Evolutionary conservation across 2,888 invertebrate species (phyloP), one percentile per base, ranked within the genome.

Genomic region (Diaperis boleti): DNA sequence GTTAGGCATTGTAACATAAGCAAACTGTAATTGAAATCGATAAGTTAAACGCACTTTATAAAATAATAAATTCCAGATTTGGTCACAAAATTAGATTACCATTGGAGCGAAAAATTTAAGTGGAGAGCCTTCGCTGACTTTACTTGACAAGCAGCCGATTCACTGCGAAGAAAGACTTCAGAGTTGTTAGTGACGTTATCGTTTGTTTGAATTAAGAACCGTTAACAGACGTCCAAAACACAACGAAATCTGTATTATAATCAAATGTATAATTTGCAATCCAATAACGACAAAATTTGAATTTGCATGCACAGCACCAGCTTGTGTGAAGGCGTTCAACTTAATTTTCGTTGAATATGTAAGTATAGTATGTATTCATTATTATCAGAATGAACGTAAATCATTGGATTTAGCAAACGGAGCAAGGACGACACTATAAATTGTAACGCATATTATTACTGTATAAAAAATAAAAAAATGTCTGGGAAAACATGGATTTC

Each of bases 211-310:
- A 10, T 13, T 15, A 41, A 41, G n/a, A 41, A 41, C 18, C 11
- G 41, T 15, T n/a, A n/a, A 18, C 15, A 15, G 41, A 41, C 41
- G 17, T 11, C 17, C 15, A n/a, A 26, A 33, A 4, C 41, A 6
- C 8, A 44, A 20, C 44, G 44, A 14, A n/a, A 41, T 41, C 41
- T 44, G 10, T 2, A 13, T 44, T 44, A 10, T 20, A 22, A 44
- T 44, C 41, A 3, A 11, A 13, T 44, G 22, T 20, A 45, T 29
- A 45, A 11, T 29, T 45, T 45, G 26, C 7, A 45, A 42, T 14
- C 4, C 26, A 45, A 15, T 45, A 45, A 45, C 29, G 20, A 45
- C 14, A 7, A n/a, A 26, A 14, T 18, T 26, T n/a, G 10, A 45
- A 3, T 26, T 42, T 18, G 42, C 42, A 42, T 42, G 42, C 8